Base-by-base conservation (phyloP, 2,888 invertebrate species). In the Strigamia maritima region DNA sequence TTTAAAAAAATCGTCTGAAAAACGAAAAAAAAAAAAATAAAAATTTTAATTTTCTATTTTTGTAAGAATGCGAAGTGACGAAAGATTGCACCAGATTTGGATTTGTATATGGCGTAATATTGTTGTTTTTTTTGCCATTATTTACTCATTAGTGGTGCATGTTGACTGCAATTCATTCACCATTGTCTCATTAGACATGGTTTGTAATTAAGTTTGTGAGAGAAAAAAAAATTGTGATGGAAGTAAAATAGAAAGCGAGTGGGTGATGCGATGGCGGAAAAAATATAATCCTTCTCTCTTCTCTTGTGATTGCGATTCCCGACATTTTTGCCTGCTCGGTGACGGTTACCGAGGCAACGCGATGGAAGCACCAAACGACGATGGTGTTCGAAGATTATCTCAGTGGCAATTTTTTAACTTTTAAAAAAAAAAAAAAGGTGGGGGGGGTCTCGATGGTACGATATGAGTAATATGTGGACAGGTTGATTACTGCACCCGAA, bases 271-370 rank as follows among this genome's bases (percentile, higher is more conserved):
- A 22, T 3, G 12, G 70, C 24, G n/a, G n/a, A 70, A 70, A 28
- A 70, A 70, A 12, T 22, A 10, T 70, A 70, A 70, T 70, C 70
- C 70, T 1, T 70, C 54, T 54, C 54, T 54, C 54, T 4, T 19
- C 16, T 44, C 60, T 65, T 65, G 60, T 65, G 60, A 70, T 70
- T 70, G 12, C 70, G 70, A 70, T 70, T 70, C 70, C 14, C 28
- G 70, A 28, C 24, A 26, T 70, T n/a, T 70, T 65, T 22, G 60
- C 60, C 22, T 10, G 10, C 70, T 70, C n/a, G 10, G 70, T 24
- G 26, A 26, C n/a, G 10, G 70, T 24, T 70, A 26, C 28, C 70
- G 7, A 4, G 19, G 54, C 54, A 54, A 54, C 54, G 19, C 8
- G 70, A 28, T 70, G 70, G 14, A 12, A 12, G 60, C n/a, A n/a